Percentiles rank a stretch among this genome's conserved stretches.
These are phyloP conservation scores for Pristionchus pacificus DNA, from an alignment of 1,140 invertebrate genomes.

Conservation along the genomic window DNA sequence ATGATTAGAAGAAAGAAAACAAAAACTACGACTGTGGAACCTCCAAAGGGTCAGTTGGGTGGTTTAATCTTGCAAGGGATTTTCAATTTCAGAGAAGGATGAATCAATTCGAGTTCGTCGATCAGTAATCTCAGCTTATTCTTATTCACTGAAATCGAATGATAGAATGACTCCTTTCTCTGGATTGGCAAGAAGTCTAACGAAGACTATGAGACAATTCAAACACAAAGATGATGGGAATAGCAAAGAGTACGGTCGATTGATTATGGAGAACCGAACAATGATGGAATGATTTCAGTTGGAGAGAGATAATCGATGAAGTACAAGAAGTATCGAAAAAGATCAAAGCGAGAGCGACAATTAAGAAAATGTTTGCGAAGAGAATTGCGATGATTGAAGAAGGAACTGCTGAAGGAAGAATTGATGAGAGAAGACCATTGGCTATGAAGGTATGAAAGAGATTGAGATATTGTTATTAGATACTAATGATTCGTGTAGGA, in stretches of 20 bases:
- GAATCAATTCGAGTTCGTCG: background rate
- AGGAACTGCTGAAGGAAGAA: background rate
- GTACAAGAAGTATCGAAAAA: constrained; percentile 21
- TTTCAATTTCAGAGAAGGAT: background rate
- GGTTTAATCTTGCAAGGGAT: background rate
- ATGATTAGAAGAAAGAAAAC: background rate
- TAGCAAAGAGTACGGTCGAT: constrained; percentile 13
- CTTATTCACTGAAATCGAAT: constrained; percentile 1
- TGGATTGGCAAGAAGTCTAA: constrained; percentile 17
- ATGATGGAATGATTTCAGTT: constrained; percentile 31
- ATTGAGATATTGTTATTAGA: background rate
- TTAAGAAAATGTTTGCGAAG: constrained; percentile 30
- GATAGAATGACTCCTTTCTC: background rate
- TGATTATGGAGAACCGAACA: background rate
- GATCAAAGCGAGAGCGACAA: constrained; percentile 14
- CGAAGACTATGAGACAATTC: constrained; percentile 17
- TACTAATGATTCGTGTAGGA: background rate
- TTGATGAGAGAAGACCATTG: background rate
- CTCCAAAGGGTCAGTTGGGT: background rate
- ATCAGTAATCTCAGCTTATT: background rate
- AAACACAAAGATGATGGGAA: constrained; percentile 22
- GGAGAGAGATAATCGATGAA: constrained; percentile 39
- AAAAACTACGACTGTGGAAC: background rate
- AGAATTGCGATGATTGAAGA: constrained; percentile 6
- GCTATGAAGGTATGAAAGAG: background rate